phyloP scores from a whole-genome alignment of 2,113 vertebrate species.

The Neodontobutis hainanensis region DNA sequence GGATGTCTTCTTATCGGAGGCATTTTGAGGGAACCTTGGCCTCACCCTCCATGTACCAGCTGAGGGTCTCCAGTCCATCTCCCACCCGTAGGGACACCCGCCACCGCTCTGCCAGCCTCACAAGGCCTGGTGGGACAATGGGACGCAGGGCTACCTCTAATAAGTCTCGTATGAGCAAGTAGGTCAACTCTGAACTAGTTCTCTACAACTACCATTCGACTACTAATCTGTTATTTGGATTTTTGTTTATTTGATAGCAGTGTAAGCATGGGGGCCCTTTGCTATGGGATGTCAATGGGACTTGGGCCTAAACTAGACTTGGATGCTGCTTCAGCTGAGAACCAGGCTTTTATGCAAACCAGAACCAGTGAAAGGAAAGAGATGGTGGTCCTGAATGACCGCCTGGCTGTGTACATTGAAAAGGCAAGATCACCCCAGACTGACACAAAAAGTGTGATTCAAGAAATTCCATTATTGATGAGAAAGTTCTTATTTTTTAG shows the following conservation, averaged over 20 bases:
- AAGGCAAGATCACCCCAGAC: slow-evolving; percentile 53
- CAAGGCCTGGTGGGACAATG: slow-evolving; percentile 25
- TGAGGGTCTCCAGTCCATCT: slow-evolving; percentile 74
- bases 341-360: slow-evolving; percentile 71
- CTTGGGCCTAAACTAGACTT: slow-evolving; percentile 63
- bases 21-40: slow-evolving; percentile 72
- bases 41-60: slow-evolving; percentile 26
- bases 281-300: slow-evolving; percentile 54
- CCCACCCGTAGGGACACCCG: slow-evolving; percentile 63
- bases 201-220: neutral
- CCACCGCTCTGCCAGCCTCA: slow-evolving; percentile 73
- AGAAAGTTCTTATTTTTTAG: slow-evolving; percentile 44
- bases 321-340: slow-evolving; percentile 74
- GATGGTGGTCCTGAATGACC: slow-evolving; percentile 78
- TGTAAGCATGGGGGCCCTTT: slow-evolving; percentile 62
- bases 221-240: neutral
- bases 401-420: slow-evolving; percentile 76
- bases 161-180: slow-evolving; percentile 69
- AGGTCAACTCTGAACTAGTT: neutral
- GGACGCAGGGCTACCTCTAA: slow-evolving; percentile 60
- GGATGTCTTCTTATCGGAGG: slow-evolving; percentile 80
- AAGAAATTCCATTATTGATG: neutral
- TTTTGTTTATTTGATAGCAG: slow-evolving; percentile 45
- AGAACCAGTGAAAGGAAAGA: slow-evolving; percentile 75
- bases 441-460: neutral